These are phyloP conservation scores for Bos javanicus DNA, from an alignment of 2,113 vertebrate species.

Conservation along the genomic window DNA sequence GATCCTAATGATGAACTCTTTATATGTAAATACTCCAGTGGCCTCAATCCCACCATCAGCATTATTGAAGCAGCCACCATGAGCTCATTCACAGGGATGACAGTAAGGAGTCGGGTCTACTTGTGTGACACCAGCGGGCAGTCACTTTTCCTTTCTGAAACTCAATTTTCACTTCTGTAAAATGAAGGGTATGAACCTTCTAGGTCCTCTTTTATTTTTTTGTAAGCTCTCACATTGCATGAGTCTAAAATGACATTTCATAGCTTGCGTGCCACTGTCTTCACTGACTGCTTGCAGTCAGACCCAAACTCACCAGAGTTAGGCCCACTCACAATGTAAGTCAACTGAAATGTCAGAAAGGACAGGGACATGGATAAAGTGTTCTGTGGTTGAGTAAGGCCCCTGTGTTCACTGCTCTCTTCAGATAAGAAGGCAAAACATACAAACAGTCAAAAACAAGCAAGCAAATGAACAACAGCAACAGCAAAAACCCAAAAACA, in stretches of 20 bases:
- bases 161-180: not conserved
- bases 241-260: not conserved
- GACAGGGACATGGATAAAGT: not conserved
- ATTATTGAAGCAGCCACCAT: too few relatives aligned
- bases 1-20: not conserved
- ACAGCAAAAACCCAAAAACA: not conserved
- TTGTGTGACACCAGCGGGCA: too few relatives aligned
- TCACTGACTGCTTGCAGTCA: not conserved
- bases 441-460: not conserved
- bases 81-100: not conserved
- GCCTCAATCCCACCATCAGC: not conserved
- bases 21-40: rapidly evolving
- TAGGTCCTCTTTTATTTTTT: not conserved
- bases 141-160: not conserved
- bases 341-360: not conserved
- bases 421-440: not conserved
- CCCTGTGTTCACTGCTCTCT: not conserved
- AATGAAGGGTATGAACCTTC: not conserved
- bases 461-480: not conserved
- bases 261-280: not conserved
- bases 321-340: not conserved
- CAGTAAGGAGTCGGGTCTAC: not conserved
- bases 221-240: not conserved
- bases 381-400: not conserved
- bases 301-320: not conserved